Conservation (phyloP, 2,113 vertebrate species). For the Myxocyprinus asiaticus region DNA sequence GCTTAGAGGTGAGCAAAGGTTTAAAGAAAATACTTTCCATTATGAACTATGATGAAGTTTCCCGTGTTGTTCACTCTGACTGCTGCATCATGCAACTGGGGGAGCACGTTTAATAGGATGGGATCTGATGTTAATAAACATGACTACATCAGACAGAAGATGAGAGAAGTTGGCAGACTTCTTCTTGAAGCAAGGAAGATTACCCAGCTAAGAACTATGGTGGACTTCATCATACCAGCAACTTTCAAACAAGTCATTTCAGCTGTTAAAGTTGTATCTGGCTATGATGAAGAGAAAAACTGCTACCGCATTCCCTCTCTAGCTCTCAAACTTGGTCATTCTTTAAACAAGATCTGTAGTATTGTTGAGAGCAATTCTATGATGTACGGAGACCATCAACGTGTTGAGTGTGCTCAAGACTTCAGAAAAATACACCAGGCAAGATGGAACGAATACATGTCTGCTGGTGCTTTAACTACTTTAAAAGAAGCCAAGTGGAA, state of each 20-base stretch:
- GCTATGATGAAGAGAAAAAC: slow-evolving; percentile 21
- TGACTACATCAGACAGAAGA: slow-evolving; percentile 40
- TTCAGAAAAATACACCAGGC: slow-evolving; percentile 5
- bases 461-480: slow-evolving; percentile 19
- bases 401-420: neutral
- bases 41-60: slow-evolving; percentile 34
- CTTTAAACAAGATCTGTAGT: slow-evolving; percentile 19
- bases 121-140: slow-evolving; percentile 32
- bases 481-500: slow-evolving; percentile 34
- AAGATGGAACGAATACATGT: slow-evolving; percentile 28
- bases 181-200: slow-evolving; percentile 7
- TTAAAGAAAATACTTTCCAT: slow-evolving; percentile 11
- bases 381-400: neutral
- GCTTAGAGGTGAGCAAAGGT: slow-evolving; percentile 2
- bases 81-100: slow-evolving; percentile 25
- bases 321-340: slow-evolving; percentile 38
- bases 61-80: slow-evolving; percentile 1
- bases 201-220: slow-evolving; percentile 15
- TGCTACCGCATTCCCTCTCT: slow-evolving; percentile 30
- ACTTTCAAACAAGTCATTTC: slow-evolving; percentile 31
- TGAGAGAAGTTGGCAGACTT: slow-evolving; percentile 38
- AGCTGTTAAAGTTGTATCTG: slow-evolving; percentile 35
- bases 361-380: slow-evolving; percentile 26
- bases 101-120: slow-evolving; percentile 16
- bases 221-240: slow-evolving; percentile 31